phyloP scores from a whole-genome alignment of 2,113 vertebrate species.

The Atrichornis clamosus region DNA sequence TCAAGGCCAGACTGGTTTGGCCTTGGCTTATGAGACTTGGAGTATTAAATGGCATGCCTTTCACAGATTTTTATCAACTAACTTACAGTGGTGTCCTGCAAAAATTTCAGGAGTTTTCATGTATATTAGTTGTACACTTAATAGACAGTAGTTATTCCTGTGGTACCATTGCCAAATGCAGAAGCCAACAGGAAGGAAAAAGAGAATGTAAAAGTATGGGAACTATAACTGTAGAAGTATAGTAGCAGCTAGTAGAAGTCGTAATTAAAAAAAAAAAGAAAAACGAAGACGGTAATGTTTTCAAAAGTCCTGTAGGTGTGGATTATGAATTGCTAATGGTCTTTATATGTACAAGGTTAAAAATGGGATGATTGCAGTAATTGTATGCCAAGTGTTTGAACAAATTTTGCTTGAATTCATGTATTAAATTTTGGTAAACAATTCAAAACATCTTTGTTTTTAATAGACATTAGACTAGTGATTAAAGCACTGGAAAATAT shows the following conservation, averaged over 20 bases:
- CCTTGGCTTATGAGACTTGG: neutral
- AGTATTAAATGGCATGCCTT: neutral
- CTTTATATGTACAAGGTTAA: neutral
- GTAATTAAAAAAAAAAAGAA: neutral
- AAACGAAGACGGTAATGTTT: neutral
- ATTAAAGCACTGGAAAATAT: neutral
- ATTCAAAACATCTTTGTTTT: neutral
- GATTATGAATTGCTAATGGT: neutral
- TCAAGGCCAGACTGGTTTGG: neutral
- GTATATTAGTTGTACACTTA: neutral
- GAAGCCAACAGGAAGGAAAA: neutral
- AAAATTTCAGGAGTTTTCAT: neutral
- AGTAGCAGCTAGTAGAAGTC: neutral
- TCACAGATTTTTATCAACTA: neutral
- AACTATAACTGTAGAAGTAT: neutral
- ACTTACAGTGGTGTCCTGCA: neutral
- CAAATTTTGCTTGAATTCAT: neutral
- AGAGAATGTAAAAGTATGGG: neutral
- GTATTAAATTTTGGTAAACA: neutral
- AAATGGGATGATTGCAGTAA: neutral
- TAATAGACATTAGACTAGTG: neutral
- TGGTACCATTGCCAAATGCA: neutral
- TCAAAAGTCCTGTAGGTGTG: neutral
- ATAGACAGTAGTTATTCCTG: neutral
- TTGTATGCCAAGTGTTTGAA: neutral